Percentiles rank a stretch among this genome's conserved stretches.
These are phyloP conservation scores for Pangasius mekongensis DNA, from an alignment of 2,797 vertebrate genomes.

Conservation along the genomic window DNA sequence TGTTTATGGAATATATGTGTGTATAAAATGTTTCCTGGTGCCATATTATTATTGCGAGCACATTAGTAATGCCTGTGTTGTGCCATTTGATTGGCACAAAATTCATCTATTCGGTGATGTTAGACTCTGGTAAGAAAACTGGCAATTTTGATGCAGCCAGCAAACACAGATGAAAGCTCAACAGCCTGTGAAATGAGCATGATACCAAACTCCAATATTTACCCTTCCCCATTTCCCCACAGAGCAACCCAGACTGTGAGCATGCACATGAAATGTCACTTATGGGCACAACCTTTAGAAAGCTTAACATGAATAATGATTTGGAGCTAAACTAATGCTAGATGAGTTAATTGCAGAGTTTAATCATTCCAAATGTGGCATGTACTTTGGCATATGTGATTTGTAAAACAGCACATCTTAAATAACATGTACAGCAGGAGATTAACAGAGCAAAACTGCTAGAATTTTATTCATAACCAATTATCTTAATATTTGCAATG, in stretches of 20 bases:
- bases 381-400: not conserved
- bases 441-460: not conserved
- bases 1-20: conserved; percentile 2
- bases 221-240: conserved; percentile 14
- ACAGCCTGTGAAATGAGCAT: conserved; percentile 83
- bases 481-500: not conserved
- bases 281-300: conserved; percentile 6
- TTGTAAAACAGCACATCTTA: not conserved
- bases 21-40: conserved; percentile 9
- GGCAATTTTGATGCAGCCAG: conserved; percentile 70
- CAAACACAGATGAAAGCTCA: conserved; percentile 77
- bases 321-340: not conserved
- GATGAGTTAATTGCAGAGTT: not conserved
- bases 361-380: not conserved
- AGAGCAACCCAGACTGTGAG: not conserved
- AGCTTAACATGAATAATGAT: not conserved
- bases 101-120: not conserved
- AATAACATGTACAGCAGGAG: not conserved
- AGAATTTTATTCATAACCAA: not conserved
- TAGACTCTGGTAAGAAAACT: conserved; percentile 63
- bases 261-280: conserved; percentile 27
- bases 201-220: conserved; percentile 68
- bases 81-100: conserved; percentile 32
- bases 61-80: conserved; percentile 30
- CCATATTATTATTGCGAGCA: conserved; percentile 31